Percentiles rank a stretch among this genome's conserved stretches.
phyloP scores from a whole-genome alignment of 2,888 invertebrate genomes.

The Aquatica leii region DNA sequence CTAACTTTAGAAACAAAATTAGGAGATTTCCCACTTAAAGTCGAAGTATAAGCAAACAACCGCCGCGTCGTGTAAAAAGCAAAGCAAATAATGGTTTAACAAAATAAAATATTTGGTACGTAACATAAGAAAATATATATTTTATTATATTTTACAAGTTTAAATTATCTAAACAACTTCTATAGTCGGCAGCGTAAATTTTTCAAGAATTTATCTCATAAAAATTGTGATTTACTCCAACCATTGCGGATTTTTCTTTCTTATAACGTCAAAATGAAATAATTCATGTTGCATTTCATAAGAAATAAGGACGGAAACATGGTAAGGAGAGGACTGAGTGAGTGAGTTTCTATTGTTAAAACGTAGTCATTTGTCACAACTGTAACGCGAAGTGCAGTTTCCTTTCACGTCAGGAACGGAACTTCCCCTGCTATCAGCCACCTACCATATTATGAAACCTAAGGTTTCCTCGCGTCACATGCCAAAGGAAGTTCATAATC shows the following conservation, averaged over 20 bases:
- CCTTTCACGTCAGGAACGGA: constrained; percentile 51
- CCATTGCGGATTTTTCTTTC: constrained; percentile 30
- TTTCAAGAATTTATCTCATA: constrained; percentile 29
- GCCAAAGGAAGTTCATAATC: constrained; percentile 43
- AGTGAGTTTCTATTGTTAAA: constrained; percentile 48
- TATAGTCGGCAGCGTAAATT: constrained; percentile 28
- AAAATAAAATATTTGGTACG: not conserved
- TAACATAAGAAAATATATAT: constrained; percentile 5
- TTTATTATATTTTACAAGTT: constrained; percentile 20
- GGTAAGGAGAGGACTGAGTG: constrained; percentile 40
- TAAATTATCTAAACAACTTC: constrained; percentile 27
- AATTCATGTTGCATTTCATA: constrained; percentile 45
- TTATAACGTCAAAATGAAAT: constrained; percentile 40
- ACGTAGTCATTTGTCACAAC: constrained; percentile 50
- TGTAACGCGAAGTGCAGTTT: constrained; percentile 49
- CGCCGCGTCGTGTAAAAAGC: too few relatives aligned
- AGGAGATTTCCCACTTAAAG: constrained; percentile 5
- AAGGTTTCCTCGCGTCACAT: constrained; percentile 32
- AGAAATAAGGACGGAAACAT: constrained; percentile 42
- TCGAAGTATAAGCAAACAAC: not conserved
- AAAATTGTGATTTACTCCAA: constrained; percentile 25
- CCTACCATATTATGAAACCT: constrained; percentile 43
- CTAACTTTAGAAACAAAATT: constrained; percentile 4
- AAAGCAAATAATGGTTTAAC: not conserved
- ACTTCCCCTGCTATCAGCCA: constrained; percentile 42